Evolutionary conservation across 2,888 invertebrate species (phyloP).

Genomic region (Baronia brevicornis): DNA sequence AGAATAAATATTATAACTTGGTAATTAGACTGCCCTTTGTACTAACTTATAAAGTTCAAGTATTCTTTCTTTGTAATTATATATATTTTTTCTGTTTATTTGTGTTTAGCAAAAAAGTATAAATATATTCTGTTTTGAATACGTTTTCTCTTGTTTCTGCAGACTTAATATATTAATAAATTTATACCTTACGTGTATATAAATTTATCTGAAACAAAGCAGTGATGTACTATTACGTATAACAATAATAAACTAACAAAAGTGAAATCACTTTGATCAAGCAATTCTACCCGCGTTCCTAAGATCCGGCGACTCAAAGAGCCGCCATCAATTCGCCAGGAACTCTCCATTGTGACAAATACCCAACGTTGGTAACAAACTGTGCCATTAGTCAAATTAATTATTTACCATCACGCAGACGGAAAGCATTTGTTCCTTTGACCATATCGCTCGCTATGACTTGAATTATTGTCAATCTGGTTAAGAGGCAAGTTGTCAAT

Average conservation of each 20-base stretch:
- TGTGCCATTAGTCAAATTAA: slow-evolving; percentile 72
- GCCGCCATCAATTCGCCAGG: slow-evolving; percentile 31
- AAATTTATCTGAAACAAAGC: too few species aligned
- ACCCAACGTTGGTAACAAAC: slow-evolving; percentile 52
- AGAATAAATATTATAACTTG: too few species aligned
- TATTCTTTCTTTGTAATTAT: too few species aligned
- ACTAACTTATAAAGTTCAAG: too few species aligned
- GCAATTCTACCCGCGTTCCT: slow-evolving; percentile 9
- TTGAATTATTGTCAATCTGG: slow-evolving; percentile 53
- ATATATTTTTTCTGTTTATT: too few species aligned
- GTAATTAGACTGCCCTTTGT: too few species aligned
- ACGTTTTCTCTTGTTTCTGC: too few species aligned
- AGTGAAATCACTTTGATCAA: slow-evolving; percentile 9
- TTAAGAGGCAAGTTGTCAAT: slow-evolving; percentile 55
- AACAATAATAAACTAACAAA: slow-evolving; percentile 6
- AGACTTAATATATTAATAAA: too few species aligned
- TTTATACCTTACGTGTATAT: too few species aligned
- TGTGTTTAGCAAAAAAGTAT: too few species aligned
- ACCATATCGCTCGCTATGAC: slow-evolving; percentile 39
- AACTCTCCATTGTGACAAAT: slow-evolving; percentile 48
- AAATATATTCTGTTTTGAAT: too few species aligned
- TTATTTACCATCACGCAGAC: slow-evolving; percentile 61
- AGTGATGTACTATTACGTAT: too few species aligned
- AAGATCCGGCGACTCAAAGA: slow-evolving; percentile 21
- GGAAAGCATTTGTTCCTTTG: slow-evolving; percentile 56